Conservation (phyloP, 2,113 vertebrate genomes). For the Pollachius pollachius region DNA sequence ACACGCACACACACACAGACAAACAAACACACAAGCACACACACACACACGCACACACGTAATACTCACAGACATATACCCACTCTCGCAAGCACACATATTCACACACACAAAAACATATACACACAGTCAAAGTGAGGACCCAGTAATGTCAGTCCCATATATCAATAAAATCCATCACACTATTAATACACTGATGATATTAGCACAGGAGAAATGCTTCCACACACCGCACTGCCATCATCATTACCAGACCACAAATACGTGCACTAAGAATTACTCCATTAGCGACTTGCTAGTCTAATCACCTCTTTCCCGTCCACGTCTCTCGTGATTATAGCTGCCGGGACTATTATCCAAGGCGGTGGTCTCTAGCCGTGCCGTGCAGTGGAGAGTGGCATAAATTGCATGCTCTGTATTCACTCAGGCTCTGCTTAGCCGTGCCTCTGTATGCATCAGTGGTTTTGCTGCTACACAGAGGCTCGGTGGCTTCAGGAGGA, state of each 20-base stretch:
- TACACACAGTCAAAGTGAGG: slow-evolving; percentile 10
- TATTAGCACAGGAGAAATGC: background rate
- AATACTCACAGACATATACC: no score
- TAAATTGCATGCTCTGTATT: slow-evolving; percentile 40
- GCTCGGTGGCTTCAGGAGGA: no score
- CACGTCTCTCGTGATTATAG: no score
- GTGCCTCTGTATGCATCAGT: slow-evolving; percentile 29
- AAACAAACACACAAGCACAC: slow-evolving; percentile 3
- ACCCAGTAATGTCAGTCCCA: slow-evolving; percentile 4
- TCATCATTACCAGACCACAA: no score
- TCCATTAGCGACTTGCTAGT: no score
- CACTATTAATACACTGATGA: no score
- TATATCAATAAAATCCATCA: background rate
- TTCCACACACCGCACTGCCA: background rate
- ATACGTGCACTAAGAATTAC: no score
- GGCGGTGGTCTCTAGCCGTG: slow-evolving; percentile 5
- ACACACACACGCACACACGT: slow-evolving; percentile 1
- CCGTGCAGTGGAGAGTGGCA: slow-evolving; percentile 18
- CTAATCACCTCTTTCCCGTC: no score
- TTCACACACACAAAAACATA: background rate
- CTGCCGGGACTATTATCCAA: background rate
- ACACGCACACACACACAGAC: slow-evolving; percentile 10
- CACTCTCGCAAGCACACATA: background rate
- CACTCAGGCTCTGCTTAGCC: slow-evolving; percentile 27
- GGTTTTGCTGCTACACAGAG: no score